Base-by-base conservation (phyloP, 2,113 vertebrate species). In the Seriola aureovittata region DNA sequence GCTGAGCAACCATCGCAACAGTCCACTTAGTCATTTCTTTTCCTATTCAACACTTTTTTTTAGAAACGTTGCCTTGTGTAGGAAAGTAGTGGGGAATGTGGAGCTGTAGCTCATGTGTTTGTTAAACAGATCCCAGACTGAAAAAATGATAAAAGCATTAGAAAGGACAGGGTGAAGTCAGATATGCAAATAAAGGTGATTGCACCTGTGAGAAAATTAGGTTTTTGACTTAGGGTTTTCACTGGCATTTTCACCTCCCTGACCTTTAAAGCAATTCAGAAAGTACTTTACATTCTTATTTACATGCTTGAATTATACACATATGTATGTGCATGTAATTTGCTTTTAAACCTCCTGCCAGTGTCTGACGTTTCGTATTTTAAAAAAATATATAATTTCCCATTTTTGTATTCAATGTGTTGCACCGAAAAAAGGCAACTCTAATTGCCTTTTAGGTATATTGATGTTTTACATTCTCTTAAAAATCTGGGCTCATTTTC, bases 1-100 rank as follows among this genome's bases (percentile, higher is more conserved):
- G 85, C 83, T 90, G 85, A 90, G 77, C 76, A 89, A 32, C 80
- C 69, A 17, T 44, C 4, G 58, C 85, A n/a, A 11, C 59, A 79
- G 67, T 73, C 84, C 80, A 86, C 80, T 82, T 69, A 62, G 73
- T 67, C 55, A 54, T 82, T 90, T 78, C 67, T 80, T 71, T 38
- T 84, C 38, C 67, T 21, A 21, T 77, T 85, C 74, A 60, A 38
- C 9, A 48, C n/a, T 1, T 29, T 42, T 48, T 73, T 72, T 48
- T 23, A 34, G n/a, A 76, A 74, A 62, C 36, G 21, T 19, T 60
- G 36, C 62, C 80, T 85, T 71, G 58, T 74, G 57, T 34, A 13
- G 29, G 2, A 60, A 60, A 29, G 38, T 81, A n/a, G 25, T n/a
- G 29, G 46, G 32, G 40, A 65, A 46, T 55, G 67, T 86, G 32